Percentiles rank a stretch among this genome's conserved stretches.
Evolutionary conservation across 2,797 vertebrate species (phyloP).

Genomic region (Dicrostonyx torquatus): DNA sequence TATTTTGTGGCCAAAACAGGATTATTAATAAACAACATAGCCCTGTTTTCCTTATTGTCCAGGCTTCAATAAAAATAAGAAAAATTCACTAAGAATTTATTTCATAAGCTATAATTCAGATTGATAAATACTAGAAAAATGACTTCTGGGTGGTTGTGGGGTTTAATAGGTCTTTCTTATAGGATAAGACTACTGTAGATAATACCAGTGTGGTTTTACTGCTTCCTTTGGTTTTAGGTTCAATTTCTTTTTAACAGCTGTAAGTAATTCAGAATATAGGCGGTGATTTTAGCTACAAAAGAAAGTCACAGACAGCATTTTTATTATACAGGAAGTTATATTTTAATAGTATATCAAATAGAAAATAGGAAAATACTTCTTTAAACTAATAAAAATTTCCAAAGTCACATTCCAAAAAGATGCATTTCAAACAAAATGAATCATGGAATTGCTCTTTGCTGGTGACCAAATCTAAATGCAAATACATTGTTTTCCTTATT

Average conservation of each 20-base stretch:
- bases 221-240: not conserved
- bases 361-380: constrained; percentile 17
- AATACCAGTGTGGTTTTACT: constrained; percentile 15
- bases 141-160: not conserved
- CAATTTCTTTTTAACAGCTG: not conserved
- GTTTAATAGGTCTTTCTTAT: not conserved
- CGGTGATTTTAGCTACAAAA: not conserved
- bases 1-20: not conserved
- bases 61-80: constrained; percentile 7
- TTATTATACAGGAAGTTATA: not conserved
- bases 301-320: not conserved
- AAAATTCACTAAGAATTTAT: constrained; percentile 39
- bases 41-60: not conserved
- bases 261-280: not conserved
- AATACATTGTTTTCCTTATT: constrained; percentile 54
- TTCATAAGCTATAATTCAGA: not conserved
- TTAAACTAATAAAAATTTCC: constrained; percentile 49
- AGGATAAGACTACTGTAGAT: not conserved
- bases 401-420: constrained; percentile 27
- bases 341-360: constrained; percentile 23
- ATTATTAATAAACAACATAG: constrained; percentile 12
- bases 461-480: not conserved
- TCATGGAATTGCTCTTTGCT: constrained; percentile 2
- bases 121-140: constrained; percentile 20
- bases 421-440: constrained; percentile 39